Evolutionary conservation across 1,140 invertebrate species (phyloP).

Genomic region (Caenorhabditis remanei): DNA sequence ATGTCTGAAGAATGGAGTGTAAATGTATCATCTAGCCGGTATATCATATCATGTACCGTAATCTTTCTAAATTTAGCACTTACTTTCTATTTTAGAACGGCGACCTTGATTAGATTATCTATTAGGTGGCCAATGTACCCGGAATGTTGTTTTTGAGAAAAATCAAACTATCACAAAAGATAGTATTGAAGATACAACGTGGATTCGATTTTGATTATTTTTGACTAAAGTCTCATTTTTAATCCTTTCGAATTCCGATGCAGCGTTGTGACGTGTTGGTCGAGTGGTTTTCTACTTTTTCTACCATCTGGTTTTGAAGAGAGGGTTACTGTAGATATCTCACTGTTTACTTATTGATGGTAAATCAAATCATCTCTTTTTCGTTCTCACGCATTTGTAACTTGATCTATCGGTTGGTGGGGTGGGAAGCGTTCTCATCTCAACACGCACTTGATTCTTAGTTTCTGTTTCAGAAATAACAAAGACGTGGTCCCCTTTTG

Average conservation of each 20-base stretch:
- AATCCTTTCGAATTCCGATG: too few species aligned
- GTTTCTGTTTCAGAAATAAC: constrained; percentile 27
- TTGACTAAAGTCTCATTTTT: too few species aligned
- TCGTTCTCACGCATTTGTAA: constrained; percentile 15
- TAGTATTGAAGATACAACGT: too few species aligned
- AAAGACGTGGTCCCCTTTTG: background rate
- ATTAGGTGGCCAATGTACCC: too few species aligned
- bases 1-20: background rate
- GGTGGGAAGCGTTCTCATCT: constrained; percentile 13
- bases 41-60: background rate
- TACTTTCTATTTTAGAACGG: constrained; percentile 15
- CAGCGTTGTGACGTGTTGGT: too few species aligned
- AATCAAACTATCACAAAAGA: too few species aligned
- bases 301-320: too few species aligned
- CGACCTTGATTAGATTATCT: background rate
- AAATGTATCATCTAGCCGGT: background rate
- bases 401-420: constrained; percentile 18
- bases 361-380: background rate
- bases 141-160: too few species aligned
- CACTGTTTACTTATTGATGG: constrained; percentile 24
- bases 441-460: constrained; percentile 33
- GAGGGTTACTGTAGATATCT: background rate
- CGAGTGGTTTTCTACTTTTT: too few species aligned
- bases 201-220: too few species aligned
- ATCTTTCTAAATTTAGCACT: background rate